A percentile compares a stretch with the other conserved stretches of the same genome.
Conservation (phyloP, 2,113 vertebrate genomes). For the Muntiacus muntjak region DNA sequence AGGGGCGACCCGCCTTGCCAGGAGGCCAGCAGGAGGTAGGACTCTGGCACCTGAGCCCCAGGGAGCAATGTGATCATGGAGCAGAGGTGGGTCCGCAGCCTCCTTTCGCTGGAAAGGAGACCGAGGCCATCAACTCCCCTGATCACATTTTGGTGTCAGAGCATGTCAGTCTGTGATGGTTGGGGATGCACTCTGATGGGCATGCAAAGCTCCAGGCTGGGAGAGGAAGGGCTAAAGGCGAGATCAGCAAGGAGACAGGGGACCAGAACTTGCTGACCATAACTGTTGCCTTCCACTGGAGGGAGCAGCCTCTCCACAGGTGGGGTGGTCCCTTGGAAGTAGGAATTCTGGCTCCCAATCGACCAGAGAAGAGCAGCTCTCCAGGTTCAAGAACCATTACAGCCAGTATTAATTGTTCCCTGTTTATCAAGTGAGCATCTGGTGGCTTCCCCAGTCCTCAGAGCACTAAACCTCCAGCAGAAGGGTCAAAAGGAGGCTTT, state of each 20-base stretch:
- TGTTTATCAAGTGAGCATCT: not conserved
- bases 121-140: fast-evolving
- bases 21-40: not conserved
- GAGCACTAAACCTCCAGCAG: not conserved
- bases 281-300: not conserved
- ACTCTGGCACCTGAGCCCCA: not conserved
- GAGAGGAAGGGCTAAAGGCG: not conserved
- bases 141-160: not conserved
- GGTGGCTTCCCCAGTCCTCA: not conserved
- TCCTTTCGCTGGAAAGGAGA: not conserved
- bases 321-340: not conserved
- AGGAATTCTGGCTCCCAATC: fast-evolving
- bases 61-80: not conserved
- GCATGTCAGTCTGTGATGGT: fast-evolving
- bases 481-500: not conserved
- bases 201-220: not conserved
- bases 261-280: not conserved
- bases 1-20: not conserved
- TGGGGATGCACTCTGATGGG: not conserved
- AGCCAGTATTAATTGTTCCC: not conserved
- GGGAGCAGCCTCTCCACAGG: conserved; percentile 40
- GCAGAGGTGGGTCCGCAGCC: not conserved
- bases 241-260: not conserved
- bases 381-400: not conserved
- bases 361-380: not conserved